Evolutionary conservation across 2,113 vertebrate genomes (phyloP), one percentile per base, ranked within the genome.

Genomic region (Oncorhynchus kisutch): DNA sequence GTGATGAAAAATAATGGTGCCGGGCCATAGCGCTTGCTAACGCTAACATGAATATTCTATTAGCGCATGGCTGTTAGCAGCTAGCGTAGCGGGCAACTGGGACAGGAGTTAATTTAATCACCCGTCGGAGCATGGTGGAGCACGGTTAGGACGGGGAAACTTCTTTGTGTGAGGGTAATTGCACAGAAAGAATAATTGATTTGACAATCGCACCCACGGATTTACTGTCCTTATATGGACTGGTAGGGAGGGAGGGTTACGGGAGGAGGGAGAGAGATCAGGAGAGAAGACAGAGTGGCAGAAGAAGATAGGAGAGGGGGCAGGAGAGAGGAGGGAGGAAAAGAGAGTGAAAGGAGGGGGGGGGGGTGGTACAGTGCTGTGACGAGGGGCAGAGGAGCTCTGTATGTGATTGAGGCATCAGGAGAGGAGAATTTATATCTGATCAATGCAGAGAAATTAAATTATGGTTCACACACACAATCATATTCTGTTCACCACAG

Each of bases 31-130:
- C 95, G 96, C 97, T 96, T 97, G 96, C 96, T 91, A 45, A 45
- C 9, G 91, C 91, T 96, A 96, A 96, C 98, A 99, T 99, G 97
- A 99, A 99, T 99, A 99, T 99, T 99, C 97, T 97, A 99, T 99
- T 97, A 98, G 97, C 96, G 97, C 96, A 97, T 97, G 39, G 39
- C 39, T 45, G 39, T 45, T 45, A 45, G 39, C 39, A 45, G 39
- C 39, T 45, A 45, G 39, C 39, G 39, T 45, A 97, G 98, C 97
- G 97, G 97, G 97, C 98, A 99, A 97, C 97, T 99, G 98, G 97
- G 98, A 99, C 97, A 98, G 98, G 97, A 98, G 97, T 98, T 98
- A 99, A 99, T 99, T 99, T 99, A 99, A 99, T 99, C 98, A 99
- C 98, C 97, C 98, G 97, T 97, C 96, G 94, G 98, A 98, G 97